Percentiles rank a stretch among this genome's conserved stretches.
Evolutionary conservation across 2,113 vertebrate species (phyloP).

Genomic region (Nettapus auritus): DNA sequence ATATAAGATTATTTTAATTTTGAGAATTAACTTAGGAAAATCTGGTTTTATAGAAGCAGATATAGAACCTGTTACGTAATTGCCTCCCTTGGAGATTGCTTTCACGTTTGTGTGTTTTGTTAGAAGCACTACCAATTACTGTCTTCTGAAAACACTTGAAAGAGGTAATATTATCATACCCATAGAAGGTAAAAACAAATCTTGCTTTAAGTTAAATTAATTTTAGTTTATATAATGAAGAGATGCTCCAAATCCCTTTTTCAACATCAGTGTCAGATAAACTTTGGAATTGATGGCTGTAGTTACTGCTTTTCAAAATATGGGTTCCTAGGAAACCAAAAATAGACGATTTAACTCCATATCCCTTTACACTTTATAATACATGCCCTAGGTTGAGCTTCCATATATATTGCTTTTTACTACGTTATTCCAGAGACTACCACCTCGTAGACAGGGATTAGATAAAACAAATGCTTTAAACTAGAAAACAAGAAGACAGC

Average conservation of each 20-base stretch:
- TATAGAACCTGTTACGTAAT: conserved; percentile 2
- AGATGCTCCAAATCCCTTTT: background rate
- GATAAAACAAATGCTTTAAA: background rate
- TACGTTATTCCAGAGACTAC: background rate
- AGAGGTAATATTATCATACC: background rate
- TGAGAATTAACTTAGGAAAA: conserved; percentile 5
- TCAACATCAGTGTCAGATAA: background rate
- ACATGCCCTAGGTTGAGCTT: background rate
- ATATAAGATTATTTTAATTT: background rate
- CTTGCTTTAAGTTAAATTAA: background rate
- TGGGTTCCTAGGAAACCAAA: background rate
- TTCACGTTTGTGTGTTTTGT: background rate
- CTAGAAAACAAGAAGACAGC: background rate
- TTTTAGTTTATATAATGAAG: background rate
- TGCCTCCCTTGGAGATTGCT: background rate
- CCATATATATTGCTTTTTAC: background rate
- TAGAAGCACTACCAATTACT: background rate
- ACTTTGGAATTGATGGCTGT: background rate
- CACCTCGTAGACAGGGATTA: background rate
- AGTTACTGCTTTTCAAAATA: background rate
- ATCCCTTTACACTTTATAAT: background rate
- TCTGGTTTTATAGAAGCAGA: conserved; percentile 25
- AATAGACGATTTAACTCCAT: background rate
- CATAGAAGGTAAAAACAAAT: background rate
- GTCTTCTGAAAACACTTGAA: conserved; percentile 21